phyloP scores from a whole-genome alignment of 92 coral and sea anemone species.

The Meandrina meandrites region DNA sequence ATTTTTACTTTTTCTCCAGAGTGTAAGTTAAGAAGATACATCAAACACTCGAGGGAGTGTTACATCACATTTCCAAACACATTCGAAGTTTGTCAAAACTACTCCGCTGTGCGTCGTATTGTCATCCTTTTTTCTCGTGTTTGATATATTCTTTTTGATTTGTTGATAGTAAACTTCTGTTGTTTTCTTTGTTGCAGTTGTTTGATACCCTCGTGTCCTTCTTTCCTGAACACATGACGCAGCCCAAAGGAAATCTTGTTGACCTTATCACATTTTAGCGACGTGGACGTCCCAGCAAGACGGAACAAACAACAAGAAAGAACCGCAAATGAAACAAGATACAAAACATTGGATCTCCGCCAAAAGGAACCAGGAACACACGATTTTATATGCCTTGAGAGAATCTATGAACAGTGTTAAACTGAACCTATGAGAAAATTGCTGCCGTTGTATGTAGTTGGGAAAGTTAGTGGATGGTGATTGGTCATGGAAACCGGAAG shows the following conservation, averaged over 20 bases:
- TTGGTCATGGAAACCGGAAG: neutral
- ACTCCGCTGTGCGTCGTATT: no score
- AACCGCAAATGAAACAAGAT: neutral
- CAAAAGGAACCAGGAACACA: neutral
- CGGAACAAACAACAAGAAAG: neutral
- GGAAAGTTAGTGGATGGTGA: neutral
- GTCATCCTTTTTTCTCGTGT: no score
- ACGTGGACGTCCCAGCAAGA: neutral
- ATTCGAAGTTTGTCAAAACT: no score
- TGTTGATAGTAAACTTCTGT: no score
- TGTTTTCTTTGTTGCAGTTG: conserved; percentile 63
- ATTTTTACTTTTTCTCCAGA: no score
- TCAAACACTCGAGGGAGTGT: no score
- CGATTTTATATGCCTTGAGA: neutral
- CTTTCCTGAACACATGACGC: conserved; percentile 96
- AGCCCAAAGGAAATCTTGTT: conserved; percentile 89
- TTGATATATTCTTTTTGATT: no score
- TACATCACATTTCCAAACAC: no score
- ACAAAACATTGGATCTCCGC: neutral
- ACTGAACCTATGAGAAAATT: neutral
- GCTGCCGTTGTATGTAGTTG: neutral
- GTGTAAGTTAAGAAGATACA: no score
- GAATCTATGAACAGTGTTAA: neutral
- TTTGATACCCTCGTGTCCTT: conserved; percentile 85
- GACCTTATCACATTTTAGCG: conserved; percentile 85